Base-by-base conservation (phyloP, 2,113 vertebrate genomes). In the Perognathus longimembris region DNA sequence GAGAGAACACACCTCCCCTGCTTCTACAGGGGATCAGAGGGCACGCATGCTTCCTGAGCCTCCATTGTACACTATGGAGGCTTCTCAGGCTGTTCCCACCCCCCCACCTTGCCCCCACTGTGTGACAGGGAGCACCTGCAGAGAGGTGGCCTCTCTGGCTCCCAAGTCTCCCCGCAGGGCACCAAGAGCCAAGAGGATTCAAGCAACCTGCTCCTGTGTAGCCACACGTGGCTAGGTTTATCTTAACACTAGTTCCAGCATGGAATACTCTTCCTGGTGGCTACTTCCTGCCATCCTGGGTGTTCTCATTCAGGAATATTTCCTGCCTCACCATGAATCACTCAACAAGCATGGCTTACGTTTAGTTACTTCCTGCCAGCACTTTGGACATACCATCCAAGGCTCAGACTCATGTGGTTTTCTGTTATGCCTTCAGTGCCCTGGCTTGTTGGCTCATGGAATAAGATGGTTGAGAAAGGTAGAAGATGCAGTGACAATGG, bases 61-160 rank as follows among this genome's bases (percentile, higher is more conserved):
- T 54, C 50, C 50, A 18, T 20, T 54, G 50, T 54, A 54, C 14
- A 3, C 50, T 54, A 12, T 54, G 17, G 50, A 18, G 50, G 50
- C 50, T 54, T 54, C 4, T 18, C 50, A 54, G 50, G 50, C 50
- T 17, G 50, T 54, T 74, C 85, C 30, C 54, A 66, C 38, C 67
- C 66, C 11, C 11, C 45, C 45, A 45, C 63, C 63, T 28, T 2
- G 10, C n/a, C n/a, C n/a, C n/a, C n/a, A n/a, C n/a, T n/a, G n/a
- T n/a, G n/a, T n/a, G n/a, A n/a, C 11, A 28, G 11, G 66, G 45
- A 82, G 81, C 84, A 34, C 80, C 76, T 45, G 15, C 34, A 74
- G 92, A 92, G 78, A 94, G 63, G 42, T 83, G 80, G 15, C 83
- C 28, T 87, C 45, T 61, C 81, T 17, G 69, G 92, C 92, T 94